These are phyloP conservation scores for human DNA, from an alignment of 2,113 vertebrate genomes.

Conservation along the genomic window GRCh38 chr2:15672001-15672500, in stretches of 20 bases:
- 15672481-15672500: background rate
- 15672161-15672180: too few species aligned
- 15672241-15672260: rapidly evolving
- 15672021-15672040: background rate
- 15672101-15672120: rapidly evolving
- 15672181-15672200: background rate
- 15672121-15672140: background rate
- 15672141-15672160: too few species aligned
- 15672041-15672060: rapidly evolving
- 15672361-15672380: background rate
- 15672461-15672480: background rate
- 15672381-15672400: background rate
- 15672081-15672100: background rate
- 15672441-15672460: too few species aligned
- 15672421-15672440: background rate
- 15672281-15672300: background rate
- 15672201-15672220: background rate
- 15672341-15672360: background rate
- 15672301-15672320: background rate
- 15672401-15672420: background rate
- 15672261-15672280: background rate
- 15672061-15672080: background rate
- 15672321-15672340: background rate
- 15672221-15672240: rapidly evolving
- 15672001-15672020: rapidly evolving